Conservation (phyloP, 92 coral and sea anemone genomes). For the Palythoa grandis region DNA sequence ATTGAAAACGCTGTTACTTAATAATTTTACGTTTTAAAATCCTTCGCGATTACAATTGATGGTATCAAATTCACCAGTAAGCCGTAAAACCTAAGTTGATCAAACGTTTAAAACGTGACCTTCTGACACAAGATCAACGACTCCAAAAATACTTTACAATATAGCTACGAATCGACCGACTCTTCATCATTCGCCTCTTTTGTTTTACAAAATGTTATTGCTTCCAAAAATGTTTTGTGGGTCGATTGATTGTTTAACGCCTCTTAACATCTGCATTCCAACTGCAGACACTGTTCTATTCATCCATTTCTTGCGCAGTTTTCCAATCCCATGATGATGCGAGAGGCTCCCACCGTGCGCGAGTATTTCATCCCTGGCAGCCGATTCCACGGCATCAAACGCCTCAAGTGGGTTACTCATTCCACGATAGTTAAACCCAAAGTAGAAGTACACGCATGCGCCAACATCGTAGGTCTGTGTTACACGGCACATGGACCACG, state of each 20-base stretch:
- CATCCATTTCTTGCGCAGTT: slow-evolving; percentile 95
- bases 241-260: slow-evolving; percentile 84
- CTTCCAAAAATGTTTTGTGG: slow-evolving; percentile 96
- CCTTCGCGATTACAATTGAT: no score
- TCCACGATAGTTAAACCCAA: slow-evolving; percentile 92
- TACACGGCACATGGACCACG: slow-evolving; percentile 92
- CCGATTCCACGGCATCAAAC: slow-evolving; percentile 80
- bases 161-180: no score
- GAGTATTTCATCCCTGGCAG: slow-evolving; percentile 92
- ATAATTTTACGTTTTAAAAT: no score
- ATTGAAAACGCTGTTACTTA: no score
- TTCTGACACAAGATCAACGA: no score
- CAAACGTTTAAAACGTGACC: no score
- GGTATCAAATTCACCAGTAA: no score
- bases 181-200: background rate
- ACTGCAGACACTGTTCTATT: slow-evolving; percentile 85
- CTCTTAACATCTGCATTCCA: slow-evolving; percentile 84
- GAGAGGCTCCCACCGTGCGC: slow-evolving; percentile 98
- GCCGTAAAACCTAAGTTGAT: no score
- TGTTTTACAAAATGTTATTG: slow-evolving; percentile 64
- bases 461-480: slow-evolving; percentile 98
- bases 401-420: slow-evolving; percentile 74
- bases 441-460: slow-evolving; percentile 98
- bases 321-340: slow-evolving; percentile 97
- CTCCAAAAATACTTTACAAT: no score